A percentile compares a stretch with the other conserved stretches of the same genome.
Evolutionary conservation across 2,113 vertebrate genomes (phyloP).

Genomic region (Camelus bactrianus): DNA sequence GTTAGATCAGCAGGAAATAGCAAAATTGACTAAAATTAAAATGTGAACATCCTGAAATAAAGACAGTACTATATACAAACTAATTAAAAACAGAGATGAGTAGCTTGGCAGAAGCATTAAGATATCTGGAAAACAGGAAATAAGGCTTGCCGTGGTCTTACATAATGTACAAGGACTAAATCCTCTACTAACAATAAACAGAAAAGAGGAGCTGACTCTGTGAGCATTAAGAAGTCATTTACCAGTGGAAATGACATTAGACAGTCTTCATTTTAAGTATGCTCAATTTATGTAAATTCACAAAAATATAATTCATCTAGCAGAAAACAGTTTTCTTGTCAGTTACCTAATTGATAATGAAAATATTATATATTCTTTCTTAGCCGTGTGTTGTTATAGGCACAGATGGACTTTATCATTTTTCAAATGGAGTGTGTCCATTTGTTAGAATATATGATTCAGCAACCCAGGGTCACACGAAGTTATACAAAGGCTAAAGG

Average conservation of each 20-base stretch:
- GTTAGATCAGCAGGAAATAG: slow-evolving; percentile 49
- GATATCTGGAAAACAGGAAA: slow-evolving; percentile 76
- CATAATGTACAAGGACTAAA: slow-evolving; percentile 56
- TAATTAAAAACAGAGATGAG: slow-evolving; percentile 62
- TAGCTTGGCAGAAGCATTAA: slow-evolving; percentile 63
- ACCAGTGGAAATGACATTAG: slow-evolving; percentile 44
- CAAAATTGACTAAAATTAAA: slow-evolving; percentile 19
- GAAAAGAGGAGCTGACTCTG: not conserved
- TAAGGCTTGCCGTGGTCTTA: slow-evolving; percentile 34
- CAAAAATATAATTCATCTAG: slow-evolving; percentile 10
- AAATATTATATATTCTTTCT: not conserved
- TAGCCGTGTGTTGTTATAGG: not conserved
- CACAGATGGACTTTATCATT: not conserved
- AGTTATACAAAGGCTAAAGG: slow-evolving; percentile 6
- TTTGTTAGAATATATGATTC: not conserved
- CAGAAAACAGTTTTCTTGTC: slow-evolving; percentile 10
- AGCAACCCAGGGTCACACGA: not conserved
- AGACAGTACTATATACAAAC: not conserved
- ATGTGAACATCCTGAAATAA: slow-evolving; percentile 12
- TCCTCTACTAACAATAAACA: slow-evolving; percentile 31
- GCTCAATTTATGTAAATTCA: slow-evolving; percentile 37
- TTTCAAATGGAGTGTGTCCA: not conserved
- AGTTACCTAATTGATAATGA: not conserved
- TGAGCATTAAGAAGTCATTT: not conserved
- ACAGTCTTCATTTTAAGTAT: not conserved